These are phyloP conservation scores for Kryptolebias ocellatus DNA, from an alignment of 2,797 vertebrate genomes.

Conservation along the genomic window DNA sequence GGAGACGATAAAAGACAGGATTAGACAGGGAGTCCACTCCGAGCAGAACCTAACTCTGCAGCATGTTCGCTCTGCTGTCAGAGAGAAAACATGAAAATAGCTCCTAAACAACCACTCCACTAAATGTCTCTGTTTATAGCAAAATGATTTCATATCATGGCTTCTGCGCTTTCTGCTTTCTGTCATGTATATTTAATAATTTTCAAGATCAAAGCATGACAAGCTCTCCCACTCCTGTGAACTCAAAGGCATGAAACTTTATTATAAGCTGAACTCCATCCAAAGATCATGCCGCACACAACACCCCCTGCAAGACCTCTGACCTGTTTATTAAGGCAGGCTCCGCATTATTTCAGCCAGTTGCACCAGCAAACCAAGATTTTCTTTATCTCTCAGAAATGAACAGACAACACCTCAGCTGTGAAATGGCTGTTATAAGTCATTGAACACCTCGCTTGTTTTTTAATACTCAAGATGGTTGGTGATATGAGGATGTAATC, in stretches of 20 bases:
- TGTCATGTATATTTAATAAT: constrained; percentile 69
- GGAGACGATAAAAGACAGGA: constrained; percentile 51
- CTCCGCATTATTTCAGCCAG: constrained; percentile 57
- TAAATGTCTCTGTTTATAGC: constrained; percentile 40
- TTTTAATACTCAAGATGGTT: constrained; percentile 73
- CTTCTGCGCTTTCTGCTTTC: constrained; percentile 45
- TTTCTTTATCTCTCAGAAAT: constrained; percentile 66
- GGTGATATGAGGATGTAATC: constrained; percentile 80
- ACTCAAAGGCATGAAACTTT: constrained; percentile 31
- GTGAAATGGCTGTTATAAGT: constrained; percentile 79
- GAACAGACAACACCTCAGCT: constrained; percentile 73
- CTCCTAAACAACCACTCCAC: constrained; percentile 40
- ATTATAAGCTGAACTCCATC: constrained; percentile 34
- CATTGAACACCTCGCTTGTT: constrained; percentile 74
- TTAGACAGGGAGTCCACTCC: constrained; percentile 30
- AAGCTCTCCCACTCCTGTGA: constrained; percentile 39
- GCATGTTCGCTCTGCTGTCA: constrained; percentile 45
- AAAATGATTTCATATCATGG: constrained; percentile 39
- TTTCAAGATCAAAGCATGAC: constrained; percentile 58
- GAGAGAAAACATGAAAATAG: constrained; percentile 46
- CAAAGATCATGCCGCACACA: constrained; percentile 25
- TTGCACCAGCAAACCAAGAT: constrained; percentile 56
- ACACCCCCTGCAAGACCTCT: constrained; percentile 35
- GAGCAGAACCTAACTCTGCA: constrained; percentile 24
- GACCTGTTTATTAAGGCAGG: constrained; percentile 55